Conservation (phyloP, 2,797 vertebrate species). For the Decapterus maruadsi region DNA sequence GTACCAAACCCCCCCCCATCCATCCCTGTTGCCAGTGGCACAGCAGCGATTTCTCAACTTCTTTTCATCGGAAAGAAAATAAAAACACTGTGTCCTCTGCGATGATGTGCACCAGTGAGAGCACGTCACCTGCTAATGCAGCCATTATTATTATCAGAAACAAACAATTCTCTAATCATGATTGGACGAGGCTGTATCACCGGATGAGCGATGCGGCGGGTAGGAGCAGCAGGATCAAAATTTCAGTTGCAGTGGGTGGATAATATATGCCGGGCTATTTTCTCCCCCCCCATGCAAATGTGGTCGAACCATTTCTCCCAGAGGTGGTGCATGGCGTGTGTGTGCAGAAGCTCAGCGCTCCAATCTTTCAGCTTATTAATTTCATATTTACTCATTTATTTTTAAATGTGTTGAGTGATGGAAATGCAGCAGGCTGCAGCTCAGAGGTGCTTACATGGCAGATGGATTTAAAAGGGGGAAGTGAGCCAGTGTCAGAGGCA, state of each 20-base stretch:
- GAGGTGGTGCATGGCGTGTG: constrained; percentile 49
- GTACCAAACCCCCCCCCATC: not conserved
- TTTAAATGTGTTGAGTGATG: constrained; percentile 78
- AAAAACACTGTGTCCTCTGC: constrained; percentile 38
- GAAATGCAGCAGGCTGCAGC: constrained; percentile 65
- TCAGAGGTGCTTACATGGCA: constrained; percentile 67
- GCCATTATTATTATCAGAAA: constrained; percentile 69
- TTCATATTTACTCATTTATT: constrained; percentile 87
- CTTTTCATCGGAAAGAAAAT: constrained; percentile 23
- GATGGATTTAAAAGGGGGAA: constrained; percentile 62
- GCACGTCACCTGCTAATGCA: constrained; percentile 63
- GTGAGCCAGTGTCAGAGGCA: constrained; percentile 61
- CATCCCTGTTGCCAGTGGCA: not conserved
- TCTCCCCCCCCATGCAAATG: constrained; percentile 72
- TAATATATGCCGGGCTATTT: constrained; percentile 78
- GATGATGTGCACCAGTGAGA: constrained; percentile 18
- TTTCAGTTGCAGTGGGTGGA: constrained; percentile 61
- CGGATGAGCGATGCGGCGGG: constrained; percentile 36
- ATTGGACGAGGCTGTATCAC: constrained; percentile 51
- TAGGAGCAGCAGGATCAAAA: constrained; percentile 63
- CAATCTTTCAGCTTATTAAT: constrained; percentile 82
- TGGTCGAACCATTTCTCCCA: constrained; percentile 66
- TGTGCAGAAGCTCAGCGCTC: constrained; percentile 50
- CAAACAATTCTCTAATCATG: constrained; percentile 69
- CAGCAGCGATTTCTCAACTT: constrained; percentile 19